Evolutionary conservation across 2,888 invertebrate species (phyloP), one percentile per base, ranked within the genome.

Genomic region (Yponomeuta evonymella): DNA sequence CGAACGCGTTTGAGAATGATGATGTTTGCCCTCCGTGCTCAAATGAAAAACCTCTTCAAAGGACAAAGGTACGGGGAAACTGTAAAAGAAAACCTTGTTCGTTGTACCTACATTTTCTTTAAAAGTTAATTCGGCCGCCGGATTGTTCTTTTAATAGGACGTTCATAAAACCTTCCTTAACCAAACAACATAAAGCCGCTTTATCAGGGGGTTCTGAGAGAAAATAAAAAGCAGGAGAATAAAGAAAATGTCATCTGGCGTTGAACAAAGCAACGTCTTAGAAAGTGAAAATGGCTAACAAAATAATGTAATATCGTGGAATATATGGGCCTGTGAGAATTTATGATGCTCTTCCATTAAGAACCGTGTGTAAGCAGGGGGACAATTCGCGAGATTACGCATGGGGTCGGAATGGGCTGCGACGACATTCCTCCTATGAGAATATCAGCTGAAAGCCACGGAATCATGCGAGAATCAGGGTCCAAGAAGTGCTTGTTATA

Each of bases 401-500:
- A 75, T 75, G 75, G 75, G 43, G 43, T 8, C 9, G 43, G 43
- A 8, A 8, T 43, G 5, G 43, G 76, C 76, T 75, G 75, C 51
- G 51, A 58, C 12, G 51, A 58, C 51, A 15, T 58, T 58, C 51
- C 51, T 15, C 51, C 15, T 58, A 5, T 58, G 51, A 58, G 51
- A 58, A 15, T 58, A 12, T 15, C 15, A 58, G 15, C 15, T 58
- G 51, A 58, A 58, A 58, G 51, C 51, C 15, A 58, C 15, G 51
- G 51, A 58, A 15, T 58, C 51, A 58, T 58, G 15, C 51, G 51
- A 58, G 51, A 58, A 58, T 58, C 51, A 58, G 51, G 51, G 15
- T 58, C 51, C 15, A 58, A 58, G 51, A 75, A 72, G 74, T 77
- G 77, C 76, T 78, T 78, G 79, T 81, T 81, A 83, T 77, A 78